These are phyloP conservation scores for Branchinecta lindahli DNA, from an alignment of 1,140 invertebrate genomes.

Conservation along the genomic window DNA sequence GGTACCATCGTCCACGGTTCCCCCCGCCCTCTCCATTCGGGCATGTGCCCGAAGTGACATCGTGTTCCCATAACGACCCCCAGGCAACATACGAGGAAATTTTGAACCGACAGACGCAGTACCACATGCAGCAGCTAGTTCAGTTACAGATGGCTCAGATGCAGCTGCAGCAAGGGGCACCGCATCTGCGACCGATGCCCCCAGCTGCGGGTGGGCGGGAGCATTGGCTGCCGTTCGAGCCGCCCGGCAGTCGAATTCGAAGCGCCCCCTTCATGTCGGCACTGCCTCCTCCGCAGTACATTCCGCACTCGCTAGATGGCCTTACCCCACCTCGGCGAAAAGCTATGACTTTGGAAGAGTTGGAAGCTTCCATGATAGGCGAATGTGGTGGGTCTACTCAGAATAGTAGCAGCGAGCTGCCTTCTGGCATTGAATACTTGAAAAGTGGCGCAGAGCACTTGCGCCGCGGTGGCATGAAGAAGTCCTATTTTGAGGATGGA, in stretches of 20 bases:
- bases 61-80: not conserved
- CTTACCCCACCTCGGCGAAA: not conserved
- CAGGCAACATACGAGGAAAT: not conserved
- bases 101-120: not conserved
- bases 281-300: not conserved
- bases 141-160: not conserved
- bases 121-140: not conserved
- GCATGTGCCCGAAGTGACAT: not conserved
- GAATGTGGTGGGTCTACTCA: not conserved
- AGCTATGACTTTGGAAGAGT: conserved; percentile 18
- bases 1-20: not conserved
- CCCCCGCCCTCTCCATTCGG: not conserved
- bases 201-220: not conserved
- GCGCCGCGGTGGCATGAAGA: not conserved
- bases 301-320: not conserved
- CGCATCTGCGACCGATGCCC: not conserved
- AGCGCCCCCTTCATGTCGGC: too few species aligned
- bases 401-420: not conserved
- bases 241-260: not conserved
- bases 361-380: conserved; percentile 16
- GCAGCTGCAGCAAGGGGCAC: not conserved
- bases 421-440: too few species aligned
- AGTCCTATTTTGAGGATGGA: not conserved
- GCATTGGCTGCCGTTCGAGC: not conserved
- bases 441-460: too few species aligned